Base-by-base conservation (phyloP, 2,888 invertebrate species). In the Caenorhabditis macrosperma region DNA sequence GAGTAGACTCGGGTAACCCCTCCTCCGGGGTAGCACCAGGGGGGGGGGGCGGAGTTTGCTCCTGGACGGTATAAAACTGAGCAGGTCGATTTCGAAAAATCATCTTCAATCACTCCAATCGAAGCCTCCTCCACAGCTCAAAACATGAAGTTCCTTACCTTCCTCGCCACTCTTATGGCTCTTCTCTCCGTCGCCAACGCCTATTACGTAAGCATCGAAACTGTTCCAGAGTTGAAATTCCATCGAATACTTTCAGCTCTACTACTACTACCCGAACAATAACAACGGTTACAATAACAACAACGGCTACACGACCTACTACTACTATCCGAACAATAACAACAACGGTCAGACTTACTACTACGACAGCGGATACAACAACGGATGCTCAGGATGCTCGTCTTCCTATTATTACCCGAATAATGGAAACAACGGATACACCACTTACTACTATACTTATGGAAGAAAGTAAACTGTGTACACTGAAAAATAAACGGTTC, bases 251-350 rank as follows among this genome's bases (percentile, higher is more conserved):
- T 72, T 76, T 55, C 57, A 77, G 76, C 67, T 67, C 38, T 72
- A 72, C 48, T 78, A 78, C 38, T 78, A 78, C 50, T 71, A 78
- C 50, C 72, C 78, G 50, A 78, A 69, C 64, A 63, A 64, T 48
- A 54, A 74, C 46, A 38, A 50, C 48, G 17, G 46, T 17, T 41
- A 57, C 50, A 35, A 57, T 30, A 48, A 68, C 69, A 72, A 61
- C 50, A 74, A 64, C 59, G 64, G 64, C 15, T 59, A 71, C 52
- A 30, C 30, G 26, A 71, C 71, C 26, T 69, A 72, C 48, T 72
- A 78, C 46, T 78, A 72, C 28, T 60, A 72, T 12, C 61, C 71
- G 41, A 78, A 60, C 20, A 54, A 71, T 46, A 64, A 72, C 15
- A 64, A 57, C 48, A 72, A 72, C 44, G 71, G 71, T 6, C 50